A percentile compares a stretch with the other conserved stretches of the same genome.
Evolutionary conservation across 2,113 vertebrate species (phyloP).

Genomic region (Semnopithecus entellus): DNA sequence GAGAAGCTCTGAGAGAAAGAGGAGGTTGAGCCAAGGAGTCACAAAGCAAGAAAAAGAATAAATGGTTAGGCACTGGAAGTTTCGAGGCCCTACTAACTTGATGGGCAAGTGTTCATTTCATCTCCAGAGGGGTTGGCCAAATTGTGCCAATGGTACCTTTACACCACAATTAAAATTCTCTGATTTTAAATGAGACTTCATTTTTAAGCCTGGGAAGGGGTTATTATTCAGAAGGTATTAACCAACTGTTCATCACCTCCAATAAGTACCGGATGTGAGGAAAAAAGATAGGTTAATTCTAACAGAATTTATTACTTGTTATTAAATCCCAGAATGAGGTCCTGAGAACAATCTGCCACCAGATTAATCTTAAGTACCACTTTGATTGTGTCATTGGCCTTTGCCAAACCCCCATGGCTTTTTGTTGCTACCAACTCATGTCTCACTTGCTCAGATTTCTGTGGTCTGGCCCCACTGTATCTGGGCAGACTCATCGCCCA

Average conservation of each 20-base stretch:
- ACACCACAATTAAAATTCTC: conserved; percentile 20
- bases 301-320: conserved; percentile 45
- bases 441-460: neutral
- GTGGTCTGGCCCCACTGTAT: neutral
- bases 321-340: conserved; percentile 71
- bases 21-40: neutral
- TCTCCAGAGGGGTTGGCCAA: neutral
- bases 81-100: neutral
- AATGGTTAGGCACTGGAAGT: neutral
- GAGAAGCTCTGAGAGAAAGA: neutral
- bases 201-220: neutral
- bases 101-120: neutral
- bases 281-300: neutral
- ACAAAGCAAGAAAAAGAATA: neutral
- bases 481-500: neutral
- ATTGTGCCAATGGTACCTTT: conserved; percentile 48
- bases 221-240: conserved; percentile 35
- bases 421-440: neutral
- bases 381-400: neutral
- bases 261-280: neutral
- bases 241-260: conserved; percentile 72
- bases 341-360: conserved; percentile 51
- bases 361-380: conserved; percentile 37
- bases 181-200: neutral
- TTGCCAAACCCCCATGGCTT: conserved; percentile 50